Evolutionary conservation across 2,113 vertebrate species (phyloP).

Genomic region (Lagopus leucura): DNA sequence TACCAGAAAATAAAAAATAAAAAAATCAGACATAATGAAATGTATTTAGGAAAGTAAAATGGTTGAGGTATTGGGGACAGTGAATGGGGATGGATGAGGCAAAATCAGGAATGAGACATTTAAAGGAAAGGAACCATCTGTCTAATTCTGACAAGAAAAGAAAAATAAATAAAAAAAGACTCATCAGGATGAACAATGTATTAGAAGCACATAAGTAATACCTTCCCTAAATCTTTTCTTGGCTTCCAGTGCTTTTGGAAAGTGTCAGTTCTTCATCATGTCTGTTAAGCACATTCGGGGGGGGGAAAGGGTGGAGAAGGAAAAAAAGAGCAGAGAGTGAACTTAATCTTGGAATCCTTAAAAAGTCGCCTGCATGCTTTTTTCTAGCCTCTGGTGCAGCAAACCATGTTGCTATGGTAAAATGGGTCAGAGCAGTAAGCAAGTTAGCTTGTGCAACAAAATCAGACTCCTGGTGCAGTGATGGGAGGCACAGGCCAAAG

Average conservation of each 20-base stretch:
- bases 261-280: conserved; percentile 16
- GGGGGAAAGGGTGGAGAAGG: not conserved
- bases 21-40: not conserved
- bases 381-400: conserved; percentile 61
- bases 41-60: not conserved
- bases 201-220: conserved; percentile 17
- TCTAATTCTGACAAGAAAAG: not conserved
- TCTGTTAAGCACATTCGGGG: conserved; percentile 37
- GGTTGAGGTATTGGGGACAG: not conserved
- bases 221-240: conserved; percentile 42
- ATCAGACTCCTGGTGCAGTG: conserved; percentile 67
- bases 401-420: conserved; percentile 86
- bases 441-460: conserved; percentile 80
- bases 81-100: not conserved
- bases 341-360: conserved; percentile 76
- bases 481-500: conserved; percentile 70
- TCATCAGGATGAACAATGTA: not conserved
- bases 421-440: conserved; percentile 85
- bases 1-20: conserved; percentile 1
- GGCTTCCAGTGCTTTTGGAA: conserved; percentile 39
- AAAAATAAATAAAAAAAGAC: not conserved
- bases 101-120: not conserved
- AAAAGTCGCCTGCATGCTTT: conserved; percentile 61
- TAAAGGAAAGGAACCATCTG: conserved; percentile 23
- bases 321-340: conserved; percentile 52